phyloP scores from a whole-genome alignment of 2,888 invertebrate species.

The Tethea ocularis region DNA sequence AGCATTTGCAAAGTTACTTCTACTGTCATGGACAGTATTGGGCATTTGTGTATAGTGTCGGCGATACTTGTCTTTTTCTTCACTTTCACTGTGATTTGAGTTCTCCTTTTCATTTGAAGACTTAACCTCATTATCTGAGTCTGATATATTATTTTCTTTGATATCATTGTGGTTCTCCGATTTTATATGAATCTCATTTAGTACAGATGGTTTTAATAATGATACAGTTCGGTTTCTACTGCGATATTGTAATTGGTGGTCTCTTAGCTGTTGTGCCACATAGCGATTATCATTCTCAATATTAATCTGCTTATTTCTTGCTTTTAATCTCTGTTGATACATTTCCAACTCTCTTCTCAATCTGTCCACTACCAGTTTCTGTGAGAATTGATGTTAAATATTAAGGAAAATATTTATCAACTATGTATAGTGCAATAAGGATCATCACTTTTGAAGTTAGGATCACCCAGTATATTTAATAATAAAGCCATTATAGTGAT shows the following conservation, averaged over 20 bases:
- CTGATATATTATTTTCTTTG: slow-evolving; percentile 59
- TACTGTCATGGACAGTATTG: slow-evolving; percentile 62
- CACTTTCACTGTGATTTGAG: slow-evolving; percentile 62
- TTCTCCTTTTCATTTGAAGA: slow-evolving; percentile 67
- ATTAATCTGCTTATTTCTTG: slow-evolving; percentile 71
- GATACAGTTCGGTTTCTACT: slow-evolving; percentile 66
- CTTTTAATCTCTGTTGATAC: slow-evolving; percentile 76
- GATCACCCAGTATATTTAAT: no score
- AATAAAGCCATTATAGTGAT: no score
- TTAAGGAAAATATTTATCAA: no score
- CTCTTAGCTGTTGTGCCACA: slow-evolving; percentile 74
- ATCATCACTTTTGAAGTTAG: no score
- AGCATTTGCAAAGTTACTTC: slow-evolving; percentile 72
- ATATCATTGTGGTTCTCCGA: slow-evolving; percentile 59
- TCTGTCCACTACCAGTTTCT: slow-evolving; percentile 84
- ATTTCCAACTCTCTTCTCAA: slow-evolving; percentile 82
- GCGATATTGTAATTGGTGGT: slow-evolving; percentile 69
- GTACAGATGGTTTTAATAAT: slow-evolving; percentile 73
- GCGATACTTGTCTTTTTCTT: slow-evolving; percentile 60
- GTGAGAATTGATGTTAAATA: slow-evolving; percentile 32
- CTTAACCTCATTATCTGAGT: slow-evolving; percentile 67
- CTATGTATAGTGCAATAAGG: no score
- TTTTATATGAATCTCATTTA: slow-evolving; percentile 76
- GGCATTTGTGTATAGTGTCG: slow-evolving; percentile 58
- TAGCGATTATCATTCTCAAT: slow-evolving; percentile 73